A percentile compares a stretch with the other conserved stretches of the same genome.
Evolutionary conservation across 1,140 invertebrate genomes (phyloP).

Genomic region (Lordiphosa collinella): DNA sequence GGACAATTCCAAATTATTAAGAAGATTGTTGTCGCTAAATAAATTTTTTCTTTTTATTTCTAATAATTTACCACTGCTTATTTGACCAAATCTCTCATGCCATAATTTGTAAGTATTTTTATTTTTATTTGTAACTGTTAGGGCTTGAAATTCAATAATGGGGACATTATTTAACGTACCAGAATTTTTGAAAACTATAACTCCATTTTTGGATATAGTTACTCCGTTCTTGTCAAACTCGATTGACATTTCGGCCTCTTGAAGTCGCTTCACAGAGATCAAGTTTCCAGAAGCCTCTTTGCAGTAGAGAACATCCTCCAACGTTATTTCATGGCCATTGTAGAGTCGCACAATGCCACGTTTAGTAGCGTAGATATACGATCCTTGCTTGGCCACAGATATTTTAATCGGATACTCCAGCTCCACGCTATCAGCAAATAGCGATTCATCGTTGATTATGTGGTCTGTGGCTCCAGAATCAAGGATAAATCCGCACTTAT

Average conservation of each 20-base stretch:
- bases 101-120: too few species aligned
- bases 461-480: conserved; percentile 12
- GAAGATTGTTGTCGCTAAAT: conserved; percentile 52
- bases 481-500: not conserved
- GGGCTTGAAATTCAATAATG: conserved; percentile 2
- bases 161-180: conserved; percentile 10
- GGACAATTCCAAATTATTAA: conserved; percentile 36
- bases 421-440: too few species aligned
- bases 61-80: conserved; percentile 63
- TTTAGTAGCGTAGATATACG: conserved; percentile 11
- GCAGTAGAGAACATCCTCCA: too few species aligned
- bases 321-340: too few species aligned
- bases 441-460: too few species aligned
- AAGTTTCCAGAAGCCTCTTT: conserved; percentile 17
- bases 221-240: conserved; percentile 2
- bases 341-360: conserved; percentile 15
- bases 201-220: conserved; percentile 1
- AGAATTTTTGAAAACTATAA: conserved; percentile 12
- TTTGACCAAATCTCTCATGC: conserved; percentile 71
- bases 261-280: conserved; percentile 13
- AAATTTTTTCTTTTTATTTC: conserved; percentile 63
- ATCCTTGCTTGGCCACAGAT: conserved; percentile 5
- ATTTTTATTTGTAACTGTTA: conserved; percentile 6
- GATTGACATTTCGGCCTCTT: conserved; percentile 11
- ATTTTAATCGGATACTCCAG: too few species aligned